Evolutionary conservation across 2,888 invertebrate species (phyloP).

Genomic region (Ellobium chinense): DNA sequence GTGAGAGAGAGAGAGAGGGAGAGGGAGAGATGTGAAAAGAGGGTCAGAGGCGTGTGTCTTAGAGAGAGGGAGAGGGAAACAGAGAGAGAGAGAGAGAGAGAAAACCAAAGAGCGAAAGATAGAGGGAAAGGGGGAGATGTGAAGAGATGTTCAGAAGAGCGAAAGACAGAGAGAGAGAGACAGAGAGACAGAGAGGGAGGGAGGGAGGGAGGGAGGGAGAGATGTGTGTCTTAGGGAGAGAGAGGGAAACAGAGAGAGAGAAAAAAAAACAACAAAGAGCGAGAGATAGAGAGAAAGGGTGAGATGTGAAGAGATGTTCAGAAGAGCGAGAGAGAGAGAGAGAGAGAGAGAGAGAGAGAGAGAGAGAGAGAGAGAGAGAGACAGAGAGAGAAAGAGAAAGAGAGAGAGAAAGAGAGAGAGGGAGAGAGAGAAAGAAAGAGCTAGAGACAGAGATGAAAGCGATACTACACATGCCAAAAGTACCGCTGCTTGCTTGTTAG

Average conservation of each 20-base stretch:
- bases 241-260: not conserved
- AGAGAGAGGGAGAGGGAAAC: too few species aligned
- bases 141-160: too few species aligned
- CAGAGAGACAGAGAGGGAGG: not conserved
- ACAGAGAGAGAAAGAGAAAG: conserved; percentile 9
- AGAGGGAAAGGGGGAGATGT: too few species aligned
- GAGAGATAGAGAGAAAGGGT: not conserved
- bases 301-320: not conserved
- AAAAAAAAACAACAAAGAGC: not conserved
- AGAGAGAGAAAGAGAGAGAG: conserved; percentile 4
- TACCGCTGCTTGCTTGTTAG: too few species aligned
- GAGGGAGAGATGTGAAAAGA: not conserved
- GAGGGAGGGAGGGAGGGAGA: not conserved
- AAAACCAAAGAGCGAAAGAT: too few species aligned
- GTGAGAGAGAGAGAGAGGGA: not conserved
- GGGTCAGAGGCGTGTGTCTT: not conserved
- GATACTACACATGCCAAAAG: too few species aligned
- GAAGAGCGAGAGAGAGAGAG: not conserved
- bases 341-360: not conserved
- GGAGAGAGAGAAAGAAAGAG: not conserved
- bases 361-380: conserved; percentile 2
- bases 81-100: too few species aligned
- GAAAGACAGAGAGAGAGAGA: not conserved
- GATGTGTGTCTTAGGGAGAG: not conserved
- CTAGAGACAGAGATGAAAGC: not conserved